Base-by-base conservation (phyloP, 2,113 vertebrate species). In the Pavo muticus region DNA sequence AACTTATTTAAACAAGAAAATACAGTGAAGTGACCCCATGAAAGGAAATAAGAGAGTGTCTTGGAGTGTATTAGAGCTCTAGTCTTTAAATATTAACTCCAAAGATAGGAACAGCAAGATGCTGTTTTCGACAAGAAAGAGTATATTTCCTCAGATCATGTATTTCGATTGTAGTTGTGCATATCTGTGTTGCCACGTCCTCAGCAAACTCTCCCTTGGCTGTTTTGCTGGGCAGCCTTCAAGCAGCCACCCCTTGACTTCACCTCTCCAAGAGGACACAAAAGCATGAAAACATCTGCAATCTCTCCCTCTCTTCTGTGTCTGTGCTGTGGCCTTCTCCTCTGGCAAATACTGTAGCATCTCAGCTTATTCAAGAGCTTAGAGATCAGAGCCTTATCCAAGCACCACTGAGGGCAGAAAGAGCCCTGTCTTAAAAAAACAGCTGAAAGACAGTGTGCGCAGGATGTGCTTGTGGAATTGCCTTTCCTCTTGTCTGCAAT, bases 1-100 rank as follows among this genome's bases (percentile, higher is more conserved):
- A 91, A 40, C n/a, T 79, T 71, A 67, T 4, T 69, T 71, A 84
- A 94, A 78, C 68, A 87, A 73, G 64, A 91, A 92, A 87, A 86
- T 47, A 69, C 2, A 54, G 27, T 74, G 39, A 52, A 72, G n/a
- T 82, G 57, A 73, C 88, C 57, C 40, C 45, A 87, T 45, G 65
- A 91, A 95, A 81, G 29, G 52, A 93, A 91, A 73, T n/a, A 63
- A 60, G n/a, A 39, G 54, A 80, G 67, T 60, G 30, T 87, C n/a
- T 63, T 70, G 21, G 75, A 50, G 29, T 45, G 11, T 50, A 27
- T 71, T 86, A 73, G 56, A 61, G 56, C 35, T 83, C 35, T 47
- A 63, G 45, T 83, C 39, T 47, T 89, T 85, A 90, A 94, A 85
- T 70, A 91, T 69, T 93, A 74, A 67, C 56, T 78, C 32, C 47